phyloP scores from a whole-genome alignment of 1,140 invertebrate species.

The Atopsyche davidsoni region DNA sequence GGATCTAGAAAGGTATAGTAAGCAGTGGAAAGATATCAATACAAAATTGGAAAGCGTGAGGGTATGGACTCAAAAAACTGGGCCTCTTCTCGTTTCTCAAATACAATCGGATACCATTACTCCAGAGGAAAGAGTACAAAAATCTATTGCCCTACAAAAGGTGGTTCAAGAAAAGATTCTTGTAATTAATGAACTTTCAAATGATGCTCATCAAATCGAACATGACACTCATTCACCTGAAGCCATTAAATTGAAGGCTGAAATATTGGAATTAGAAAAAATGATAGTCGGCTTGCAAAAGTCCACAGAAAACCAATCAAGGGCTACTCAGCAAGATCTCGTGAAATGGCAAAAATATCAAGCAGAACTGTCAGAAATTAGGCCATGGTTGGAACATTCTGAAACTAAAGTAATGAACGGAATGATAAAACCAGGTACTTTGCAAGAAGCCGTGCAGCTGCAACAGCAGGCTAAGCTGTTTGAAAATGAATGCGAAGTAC shows the following conservation, averaged over 20 bases:
- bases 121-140: slow-evolving; percentile 69
- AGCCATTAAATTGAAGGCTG: slow-evolving; percentile 59
- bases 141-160: slow-evolving; percentile 62
- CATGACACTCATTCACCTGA: slow-evolving; percentile 58
- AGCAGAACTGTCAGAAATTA: slow-evolving; percentile 66
- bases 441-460: slow-evolving; percentile 73
- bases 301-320: slow-evolving; percentile 64
- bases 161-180: slow-evolving; percentile 67
- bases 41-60: slow-evolving; percentile 59
- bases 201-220: slow-evolving; percentile 69
- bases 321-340: slow-evolving; percentile 68
- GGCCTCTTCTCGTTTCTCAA: slow-evolving; percentile 68
- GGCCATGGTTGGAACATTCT: slow-evolving; percentile 82
- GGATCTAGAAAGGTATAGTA: slow-evolving; percentile 72
- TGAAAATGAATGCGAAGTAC: slow-evolving; percentile 68
- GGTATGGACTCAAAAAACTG: slow-evolving; percentile 66
- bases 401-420: slow-evolving; percentile 70
- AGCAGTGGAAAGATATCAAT: slow-evolving; percentile 76
- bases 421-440: slow-evolving; percentile 64
- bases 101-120: slow-evolving; percentile 64
- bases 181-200: slow-evolving; percentile 64
- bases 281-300: slow-evolving; percentile 62
- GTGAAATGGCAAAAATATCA: slow-evolving; percentile 83
- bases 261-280: slow-evolving; percentile 62
- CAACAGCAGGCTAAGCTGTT: slow-evolving; percentile 63